These are phyloP conservation scores for Aphelocoma coerulescens DNA, from an alignment of 2,113 vertebrate genomes.

Conservation along the genomic window DNA sequence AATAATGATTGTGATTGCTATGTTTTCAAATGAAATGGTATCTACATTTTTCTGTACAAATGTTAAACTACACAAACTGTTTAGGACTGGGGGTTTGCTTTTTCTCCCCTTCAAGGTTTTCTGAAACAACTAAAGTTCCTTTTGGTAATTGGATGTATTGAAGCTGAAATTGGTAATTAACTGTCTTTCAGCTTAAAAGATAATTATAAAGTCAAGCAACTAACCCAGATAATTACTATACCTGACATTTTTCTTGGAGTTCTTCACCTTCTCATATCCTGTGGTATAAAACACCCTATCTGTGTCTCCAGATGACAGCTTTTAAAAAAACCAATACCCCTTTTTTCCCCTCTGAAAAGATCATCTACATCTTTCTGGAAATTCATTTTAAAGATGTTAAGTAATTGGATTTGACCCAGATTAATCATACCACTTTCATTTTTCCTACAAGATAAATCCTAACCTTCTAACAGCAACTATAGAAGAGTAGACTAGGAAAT, in stretches of 20 bases:
- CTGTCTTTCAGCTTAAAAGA: slow-evolving; percentile 78
- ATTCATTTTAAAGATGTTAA: slow-evolving; percentile 51
- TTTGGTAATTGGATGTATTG: slow-evolving; percentile 79
- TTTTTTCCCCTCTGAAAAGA: slow-evolving; percentile 20
- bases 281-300: slow-evolving; percentile 59
- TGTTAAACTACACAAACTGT: neutral
- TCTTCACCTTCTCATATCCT: slow-evolving; percentile 59
- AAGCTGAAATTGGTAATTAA: slow-evolving; percentile 85
- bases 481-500: neutral
- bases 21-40: neutral
- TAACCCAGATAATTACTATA: slow-evolving; percentile 74
- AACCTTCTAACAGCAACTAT: neutral
- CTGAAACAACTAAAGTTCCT: slow-evolving; percentile 62
- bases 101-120: neutral
- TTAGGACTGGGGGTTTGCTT: neutral
- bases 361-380: slow-evolving; percentile 49
- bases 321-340: slow-evolving; percentile 42
- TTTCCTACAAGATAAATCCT: slow-evolving; percentile 36
- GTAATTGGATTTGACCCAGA: slow-evolving; percentile 63
- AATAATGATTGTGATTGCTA: neutral
- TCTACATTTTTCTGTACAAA: neutral
- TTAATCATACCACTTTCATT: slow-evolving; percentile 34
- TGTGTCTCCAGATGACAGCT: slow-evolving; percentile 54
- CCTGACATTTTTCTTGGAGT: slow-evolving; percentile 70
- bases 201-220: slow-evolving; percentile 79